Conservation (phyloP, 2,113 vertebrate species). For the Emberiza fucata region DNA sequence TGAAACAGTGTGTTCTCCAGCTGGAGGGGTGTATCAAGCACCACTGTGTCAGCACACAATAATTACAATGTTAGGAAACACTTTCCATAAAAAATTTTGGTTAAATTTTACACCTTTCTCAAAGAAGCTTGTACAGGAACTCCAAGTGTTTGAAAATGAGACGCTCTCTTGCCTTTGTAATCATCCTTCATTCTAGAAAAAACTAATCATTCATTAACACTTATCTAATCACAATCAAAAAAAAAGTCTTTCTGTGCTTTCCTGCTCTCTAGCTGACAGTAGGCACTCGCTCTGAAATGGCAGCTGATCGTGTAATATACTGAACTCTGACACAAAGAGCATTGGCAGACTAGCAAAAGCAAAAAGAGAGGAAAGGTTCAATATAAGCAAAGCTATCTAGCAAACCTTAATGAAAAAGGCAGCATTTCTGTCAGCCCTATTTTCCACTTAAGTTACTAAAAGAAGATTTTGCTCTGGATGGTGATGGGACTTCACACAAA, state of each 20-base stretch:
- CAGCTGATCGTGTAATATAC: fast-evolving
- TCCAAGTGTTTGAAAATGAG: background rate
- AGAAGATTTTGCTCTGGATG: background rate
- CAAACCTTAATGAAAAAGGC: background rate
- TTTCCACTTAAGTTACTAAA: background rate
- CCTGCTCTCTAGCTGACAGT: background rate
- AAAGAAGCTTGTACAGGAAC: background rate
- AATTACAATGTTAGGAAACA: background rate
- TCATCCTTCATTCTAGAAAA: background rate
- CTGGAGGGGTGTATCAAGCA: background rate
- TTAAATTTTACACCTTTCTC: background rate
- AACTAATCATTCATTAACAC: background rate
- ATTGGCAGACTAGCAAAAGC: background rate
- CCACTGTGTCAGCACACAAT: background rate
- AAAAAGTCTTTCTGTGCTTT: background rate
- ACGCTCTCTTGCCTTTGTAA: background rate
- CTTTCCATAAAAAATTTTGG: background rate
- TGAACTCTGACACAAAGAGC: background rate
- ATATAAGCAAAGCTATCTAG: background rate
- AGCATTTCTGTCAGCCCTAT: background rate
- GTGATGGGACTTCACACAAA: background rate
- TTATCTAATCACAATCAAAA: background rate
- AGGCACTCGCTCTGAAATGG: fast-evolving
- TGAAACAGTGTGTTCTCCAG: background rate
- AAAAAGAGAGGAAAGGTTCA: background rate